Base-by-base conservation (phyloP, 1,140 invertebrate species). In the Nephila pilipes region DNA sequence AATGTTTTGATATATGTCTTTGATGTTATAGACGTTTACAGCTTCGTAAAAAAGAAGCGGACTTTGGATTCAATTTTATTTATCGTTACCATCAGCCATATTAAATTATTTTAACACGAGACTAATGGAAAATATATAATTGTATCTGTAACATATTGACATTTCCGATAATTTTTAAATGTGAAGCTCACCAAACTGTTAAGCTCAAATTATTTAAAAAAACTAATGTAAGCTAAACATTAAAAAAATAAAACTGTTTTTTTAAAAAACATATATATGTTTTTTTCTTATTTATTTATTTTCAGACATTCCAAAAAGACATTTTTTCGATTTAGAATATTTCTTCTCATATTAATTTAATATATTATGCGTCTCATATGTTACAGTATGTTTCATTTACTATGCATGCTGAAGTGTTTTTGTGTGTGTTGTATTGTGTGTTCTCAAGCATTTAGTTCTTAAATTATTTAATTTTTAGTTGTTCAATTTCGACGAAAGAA, bases 151-250 rank as follows among this genome's bases (percentile, higher is more conserved):
- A 14, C 14, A 20, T 18, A 16, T 36, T 32, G 29, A 6, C 14
- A 14, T 75, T 29, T 75, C 12, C 36, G 69, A 16, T 65, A n/a
- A 25, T 65, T 65, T 65, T 65, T 65, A 36, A 75, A 75, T 75
- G 29, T 75, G 29, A 32, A 14, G 16, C 29, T 75, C 63, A 69
- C 29, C 18, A 6, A 75, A 36, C 32, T 32, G 29, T 75, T 75
- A 65, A 65, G 63, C 63, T 32, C 29, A 75, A 75, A 18, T 75
- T 32, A 75, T 75, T 75, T 75, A 32, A 75, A n/a, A n/a, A 75
- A 75, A 32, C 69, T 4, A 32, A 32, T 36, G 69, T 32, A 32
- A 75, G 4, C 58, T 60, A 60, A 12, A 18, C 29, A 75, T 75
- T 16, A n/a, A 32, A 75, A 75, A 75, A 46, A 75, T 75, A 75